Percentiles rank a stretch among this genome's conserved stretches.
Evolutionary conservation across 1,140 invertebrate species (phyloP).

Genomic region (Aethina tumida): DNA sequence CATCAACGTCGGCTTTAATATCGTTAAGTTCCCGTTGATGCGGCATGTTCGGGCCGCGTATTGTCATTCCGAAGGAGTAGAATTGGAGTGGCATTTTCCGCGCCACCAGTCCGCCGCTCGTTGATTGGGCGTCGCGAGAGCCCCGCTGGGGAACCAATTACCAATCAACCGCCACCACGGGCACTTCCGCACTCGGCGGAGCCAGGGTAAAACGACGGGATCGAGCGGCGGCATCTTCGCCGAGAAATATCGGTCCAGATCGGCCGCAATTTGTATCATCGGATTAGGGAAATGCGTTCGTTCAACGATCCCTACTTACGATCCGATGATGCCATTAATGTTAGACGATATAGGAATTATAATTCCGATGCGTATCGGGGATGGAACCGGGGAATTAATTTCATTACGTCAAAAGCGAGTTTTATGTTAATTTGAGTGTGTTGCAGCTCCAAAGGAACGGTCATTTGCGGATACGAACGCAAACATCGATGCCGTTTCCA

Average conservation of each 20-base stretch:
- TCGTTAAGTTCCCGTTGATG: too few species aligned
- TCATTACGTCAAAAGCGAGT: too few species aligned
- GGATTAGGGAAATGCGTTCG: conserved; percentile 30
- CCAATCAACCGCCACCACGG: conserved; percentile 32
- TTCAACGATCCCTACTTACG: conserved; percentile 19
- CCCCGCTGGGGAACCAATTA: conserved; percentile 32
- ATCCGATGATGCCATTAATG: conserved; percentile 23
- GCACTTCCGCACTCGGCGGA: conserved; percentile 11
- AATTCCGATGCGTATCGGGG: too few species aligned
- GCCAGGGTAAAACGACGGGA: conserved; percentile 1
- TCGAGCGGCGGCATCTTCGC: conserved; percentile 8
- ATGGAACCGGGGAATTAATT: too few species aligned
- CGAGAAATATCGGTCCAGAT: conserved; percentile 11
- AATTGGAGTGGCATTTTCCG: conserved; percentile 30
- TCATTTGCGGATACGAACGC: too few species aligned
- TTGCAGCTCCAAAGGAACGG: too few species aligned
- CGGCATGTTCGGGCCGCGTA: too few species aligned
- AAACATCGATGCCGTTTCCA: too few species aligned
- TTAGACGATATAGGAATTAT: conserved; percentile 16
- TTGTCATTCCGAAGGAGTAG: conserved; percentile 27
- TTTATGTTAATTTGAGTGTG: too few species aligned
- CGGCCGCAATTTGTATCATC: conserved; percentile 26
- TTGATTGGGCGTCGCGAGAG: conserved; percentile 25
- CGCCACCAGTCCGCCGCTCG: conserved; percentile 28
- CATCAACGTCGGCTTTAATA: too few species aligned